These are phyloP conservation scores for Struthidea cinerea DNA, from an alignment of 2,113 vertebrate species.

Conservation along the genomic window DNA sequence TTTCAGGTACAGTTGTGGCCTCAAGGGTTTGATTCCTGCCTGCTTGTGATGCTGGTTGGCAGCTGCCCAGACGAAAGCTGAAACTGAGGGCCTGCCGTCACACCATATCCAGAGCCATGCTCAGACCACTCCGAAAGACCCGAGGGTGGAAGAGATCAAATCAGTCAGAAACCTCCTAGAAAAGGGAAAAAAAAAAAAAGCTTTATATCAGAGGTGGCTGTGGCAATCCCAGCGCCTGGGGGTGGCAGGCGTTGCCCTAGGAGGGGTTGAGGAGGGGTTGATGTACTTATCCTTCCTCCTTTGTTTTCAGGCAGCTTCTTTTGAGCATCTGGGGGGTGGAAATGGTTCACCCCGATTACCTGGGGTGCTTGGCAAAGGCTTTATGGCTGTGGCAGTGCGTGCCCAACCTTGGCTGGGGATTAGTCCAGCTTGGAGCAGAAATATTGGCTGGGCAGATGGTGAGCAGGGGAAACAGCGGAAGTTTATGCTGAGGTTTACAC, in stretches of 20 bases:
- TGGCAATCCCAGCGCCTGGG: fast-evolving
- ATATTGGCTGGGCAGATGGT: not conserved
- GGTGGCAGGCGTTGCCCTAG: not conserved
- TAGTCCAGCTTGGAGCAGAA: not conserved
- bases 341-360: not conserved
- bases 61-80: not conserved
- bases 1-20: not conserved
- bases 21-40: not conserved
- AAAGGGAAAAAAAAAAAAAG: not conserved
- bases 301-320: not conserved
- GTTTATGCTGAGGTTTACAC: not conserved
- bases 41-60: not conserved
- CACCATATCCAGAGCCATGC: fast-evolving
- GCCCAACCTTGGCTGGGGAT: not conserved
- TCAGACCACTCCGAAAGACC: fast-evolving
- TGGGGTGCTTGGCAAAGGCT: not conserved
- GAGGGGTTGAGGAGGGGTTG: not conserved
- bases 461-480: fast-evolving
- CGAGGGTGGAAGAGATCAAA: not conserved
- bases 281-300: not conserved
- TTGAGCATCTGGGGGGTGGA: not conserved
- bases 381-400: not conserved
- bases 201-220: not conserved
- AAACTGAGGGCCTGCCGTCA: fast-evolving
- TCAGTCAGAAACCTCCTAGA: not conserved